Percentiles rank a stretch among this genome's conserved stretches.
phyloP scores from a whole-genome alignment of 2,888 invertebrate genomes.

The Pycnomerus fuliginosus region DNA sequence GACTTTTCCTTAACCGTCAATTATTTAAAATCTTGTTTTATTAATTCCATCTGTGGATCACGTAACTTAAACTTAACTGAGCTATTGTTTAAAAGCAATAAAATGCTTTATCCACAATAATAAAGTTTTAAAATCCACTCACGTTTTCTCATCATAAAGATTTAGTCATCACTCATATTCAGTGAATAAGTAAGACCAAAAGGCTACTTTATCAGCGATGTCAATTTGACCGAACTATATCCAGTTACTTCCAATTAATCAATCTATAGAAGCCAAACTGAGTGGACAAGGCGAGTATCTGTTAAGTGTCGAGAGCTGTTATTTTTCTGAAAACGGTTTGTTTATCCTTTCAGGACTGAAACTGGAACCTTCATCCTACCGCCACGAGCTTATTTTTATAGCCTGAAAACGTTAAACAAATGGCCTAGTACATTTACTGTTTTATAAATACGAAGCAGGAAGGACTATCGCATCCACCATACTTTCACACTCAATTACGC shows the following conservation, averaged over 20 bases:
- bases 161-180: too few relatives aligned
- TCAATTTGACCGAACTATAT: too few relatives aligned
- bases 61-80: too few relatives aligned
- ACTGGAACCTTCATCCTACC: constrained; percentile 25
- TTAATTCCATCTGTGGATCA: too few relatives aligned
- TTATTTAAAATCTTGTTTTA: too few relatives aligned
- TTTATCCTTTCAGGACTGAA: constrained; percentile 27
- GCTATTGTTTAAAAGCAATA: too few relatives aligned
- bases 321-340: constrained; percentile 27
- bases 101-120: too few relatives aligned
- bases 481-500: constrained; percentile 16
- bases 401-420: constrained; percentile 15
- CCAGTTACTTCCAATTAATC: constrained; percentile 23
- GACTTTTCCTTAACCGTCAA: too few relatives aligned
- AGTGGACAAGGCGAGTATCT: constrained; percentile 15
- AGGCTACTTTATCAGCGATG: too few relatives aligned
- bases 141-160: too few relatives aligned
- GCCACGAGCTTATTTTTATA: constrained; percentile 23
- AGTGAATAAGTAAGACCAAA: too few relatives aligned
- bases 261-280: constrained; percentile 10
- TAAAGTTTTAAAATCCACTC: too few relatives aligned
- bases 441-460: constrained; percentile 13
- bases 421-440: constrained; percentile 8
- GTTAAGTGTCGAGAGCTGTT: constrained; percentile 30
- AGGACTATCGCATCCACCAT: constrained; percentile 16